Base-by-base conservation (phyloP, 1,140 invertebrate genomes). In the Bombus breviceps region DNA sequence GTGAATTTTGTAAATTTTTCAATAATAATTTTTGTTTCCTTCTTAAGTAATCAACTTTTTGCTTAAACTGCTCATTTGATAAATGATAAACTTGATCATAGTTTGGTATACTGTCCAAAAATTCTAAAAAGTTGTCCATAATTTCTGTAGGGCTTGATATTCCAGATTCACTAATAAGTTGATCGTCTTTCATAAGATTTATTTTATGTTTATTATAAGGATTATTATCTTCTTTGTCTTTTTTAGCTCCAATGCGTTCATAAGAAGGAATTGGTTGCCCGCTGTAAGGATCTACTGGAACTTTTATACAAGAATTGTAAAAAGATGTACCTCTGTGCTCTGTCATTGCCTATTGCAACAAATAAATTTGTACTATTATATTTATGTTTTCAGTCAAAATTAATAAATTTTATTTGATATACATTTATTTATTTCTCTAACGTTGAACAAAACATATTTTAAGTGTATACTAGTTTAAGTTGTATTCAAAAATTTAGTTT, bases 41-140 rank as follows among this genome's bases (percentile, higher is more conserved):
- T 82, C 96, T 96, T n/a, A 97, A 92, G 76, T 95, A 95, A 91
- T 96, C 96, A 39, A 97, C 90, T 53, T 96, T 96, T 34, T 96
- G 96, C 92, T 96, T 96, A 93, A 97, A 97, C 83, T 97, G 97
- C 86, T 96, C 96, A 81, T 96, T 96, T 1, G 97, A 96, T 72
- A 97, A 93, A 94, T 97, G 96, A 92, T 97, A 96, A 25, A 97
- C 94, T 68, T 97, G 97, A 64, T 95, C 96, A 87, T 97, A 97
- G 90, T 97, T 97, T 9, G 97, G 97, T 89, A 97, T 97, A 80
- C 96, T 97, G 53, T 96, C 95, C 59, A 96, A 95, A 92, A 97
- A 97, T 62, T 97, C 96, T 72, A 97, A 93, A 86, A 97, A 95
- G 69, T 96, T 96, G 69, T 96, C 95, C 13, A 95, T 92, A 72